Conservation (phyloP, 2,797 vertebrate genomes). For the Stomatorhinus walkeri region DNA sequence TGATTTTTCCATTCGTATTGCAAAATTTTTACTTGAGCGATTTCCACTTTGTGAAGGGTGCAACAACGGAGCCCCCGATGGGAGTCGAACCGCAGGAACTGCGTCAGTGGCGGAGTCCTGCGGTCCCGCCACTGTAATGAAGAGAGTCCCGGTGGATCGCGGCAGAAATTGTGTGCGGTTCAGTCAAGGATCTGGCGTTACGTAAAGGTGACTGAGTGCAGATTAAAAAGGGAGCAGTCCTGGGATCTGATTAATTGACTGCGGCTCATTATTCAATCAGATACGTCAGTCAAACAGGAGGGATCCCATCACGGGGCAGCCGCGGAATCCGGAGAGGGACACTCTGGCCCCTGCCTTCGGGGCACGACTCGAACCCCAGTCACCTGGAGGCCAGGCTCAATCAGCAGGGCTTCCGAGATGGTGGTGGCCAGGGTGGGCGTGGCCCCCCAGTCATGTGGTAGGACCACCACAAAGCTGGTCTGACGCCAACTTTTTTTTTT, state of each 20-base stretch:
- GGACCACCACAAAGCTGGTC: not conserved
- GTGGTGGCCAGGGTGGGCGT: not conserved
- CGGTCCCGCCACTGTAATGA: not conserved
- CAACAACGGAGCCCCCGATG: not conserved
- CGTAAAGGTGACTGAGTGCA: not conserved
- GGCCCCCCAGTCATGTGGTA: not conserved
- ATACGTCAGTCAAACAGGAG: not conserved
- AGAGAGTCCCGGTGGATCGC: not conserved
- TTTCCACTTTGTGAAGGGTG: not conserved
- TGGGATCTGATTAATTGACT: not conserved
- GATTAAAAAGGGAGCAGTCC: not conserved
- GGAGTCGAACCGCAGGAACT: not conserved
- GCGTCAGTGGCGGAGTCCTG: not conserved
- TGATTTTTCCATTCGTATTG: not conserved
- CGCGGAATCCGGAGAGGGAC: not conserved
- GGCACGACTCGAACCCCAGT: not conserved
- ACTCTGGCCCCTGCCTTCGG: not conserved
- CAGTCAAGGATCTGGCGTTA: not conserved
- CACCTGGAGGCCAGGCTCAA: not conserved
- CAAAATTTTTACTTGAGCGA: not conserved
- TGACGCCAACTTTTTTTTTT: not conserved
- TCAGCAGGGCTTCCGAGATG: not conserved
- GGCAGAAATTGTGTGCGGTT: not conserved
- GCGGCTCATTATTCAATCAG: conserved; percentile 6
- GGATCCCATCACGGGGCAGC: not conserved